A percentile compares a stretch with the other conserved stretches of the same genome.
phyloP scores from a whole-genome alignment of 2,113 vertebrate genomes.

The Numida meleagris region DNA sequence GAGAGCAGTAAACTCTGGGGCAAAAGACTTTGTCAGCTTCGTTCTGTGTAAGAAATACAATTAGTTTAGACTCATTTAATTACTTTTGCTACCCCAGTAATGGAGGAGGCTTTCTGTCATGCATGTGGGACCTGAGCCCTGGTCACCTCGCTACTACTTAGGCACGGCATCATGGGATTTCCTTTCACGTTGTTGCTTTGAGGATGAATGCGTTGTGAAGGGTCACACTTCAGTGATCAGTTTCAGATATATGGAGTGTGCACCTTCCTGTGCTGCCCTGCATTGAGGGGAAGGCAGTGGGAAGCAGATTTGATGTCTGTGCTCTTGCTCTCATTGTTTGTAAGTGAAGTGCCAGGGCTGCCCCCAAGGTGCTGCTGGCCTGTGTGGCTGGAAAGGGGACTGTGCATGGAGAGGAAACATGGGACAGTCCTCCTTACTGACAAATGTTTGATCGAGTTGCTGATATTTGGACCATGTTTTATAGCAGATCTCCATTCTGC shows the following conservation, averaged over 20 bases:
- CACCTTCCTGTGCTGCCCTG: not conserved
- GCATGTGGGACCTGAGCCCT: not conserved
- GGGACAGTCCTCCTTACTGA: not conserved
- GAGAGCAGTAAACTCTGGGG: not conserved
- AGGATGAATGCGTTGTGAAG: not conserved
- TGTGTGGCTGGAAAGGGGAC: not conserved
- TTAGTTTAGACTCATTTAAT: not conserved
- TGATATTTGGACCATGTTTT: not conserved
- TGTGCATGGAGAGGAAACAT: not conserved
- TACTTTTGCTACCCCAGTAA: not conserved
- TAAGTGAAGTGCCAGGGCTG: rapidly evolving
- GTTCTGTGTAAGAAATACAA: not conserved
- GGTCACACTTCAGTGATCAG: not conserved
- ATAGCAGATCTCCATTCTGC: not conserved
- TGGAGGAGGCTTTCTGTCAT: not conserved
- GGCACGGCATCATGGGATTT: not conserved
- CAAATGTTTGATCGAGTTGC: not conserved
- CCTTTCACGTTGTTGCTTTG: not conserved
- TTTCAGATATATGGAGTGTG: not conserved
- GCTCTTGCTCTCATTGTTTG: not conserved
- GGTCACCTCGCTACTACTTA: not conserved
- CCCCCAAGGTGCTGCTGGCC: not conserved
- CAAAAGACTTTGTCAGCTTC: not conserved
- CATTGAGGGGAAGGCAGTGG: not conserved
- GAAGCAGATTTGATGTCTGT: not conserved